Conservation (phyloP, 2,113 vertebrate genomes). For the Labeo catla region DNA sequence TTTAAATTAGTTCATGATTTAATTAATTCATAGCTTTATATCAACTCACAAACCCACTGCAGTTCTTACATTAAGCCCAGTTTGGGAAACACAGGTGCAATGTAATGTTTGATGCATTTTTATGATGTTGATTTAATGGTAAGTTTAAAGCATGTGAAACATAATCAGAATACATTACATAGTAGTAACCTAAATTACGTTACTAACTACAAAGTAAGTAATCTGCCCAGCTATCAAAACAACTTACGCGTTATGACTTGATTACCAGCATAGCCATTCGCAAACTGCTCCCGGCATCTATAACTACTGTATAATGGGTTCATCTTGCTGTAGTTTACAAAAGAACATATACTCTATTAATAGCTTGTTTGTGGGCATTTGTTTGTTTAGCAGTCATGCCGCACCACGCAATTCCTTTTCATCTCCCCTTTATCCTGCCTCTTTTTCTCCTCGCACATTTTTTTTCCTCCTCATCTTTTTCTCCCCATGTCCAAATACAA, state of each 20-base stretch:
- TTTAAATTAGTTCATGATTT: background rate
- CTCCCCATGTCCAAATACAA: constrained; percentile 22
- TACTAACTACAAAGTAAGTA: background rate
- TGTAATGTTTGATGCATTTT: too few relatives aligned
- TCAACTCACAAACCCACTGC: background rate
- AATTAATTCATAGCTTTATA: background rate
- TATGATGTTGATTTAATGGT: background rate
- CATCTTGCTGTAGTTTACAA: background rate
- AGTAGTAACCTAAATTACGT: background rate
- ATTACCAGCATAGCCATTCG: background rate
- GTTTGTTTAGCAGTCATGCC: background rate
- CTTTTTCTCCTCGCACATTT: background rate
- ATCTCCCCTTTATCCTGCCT: background rate
- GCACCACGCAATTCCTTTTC: background rate
- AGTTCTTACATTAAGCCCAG: background rate
- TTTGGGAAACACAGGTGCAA: too few relatives aligned
- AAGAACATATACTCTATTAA: constrained; percentile 16
- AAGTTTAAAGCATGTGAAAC: background rate
- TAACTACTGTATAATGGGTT: background rate
- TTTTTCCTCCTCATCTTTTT: background rate
- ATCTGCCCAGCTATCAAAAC: background rate
- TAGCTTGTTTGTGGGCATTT: background rate
- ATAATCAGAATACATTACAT: background rate
- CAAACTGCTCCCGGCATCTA: background rate
- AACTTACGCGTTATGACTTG: background rate